Percentiles rank a stretch among this genome's conserved stretches.
Conservation (phyloP, 2,888 invertebrate genomes). For the Himalopsyche kuldschensis region DNA sequence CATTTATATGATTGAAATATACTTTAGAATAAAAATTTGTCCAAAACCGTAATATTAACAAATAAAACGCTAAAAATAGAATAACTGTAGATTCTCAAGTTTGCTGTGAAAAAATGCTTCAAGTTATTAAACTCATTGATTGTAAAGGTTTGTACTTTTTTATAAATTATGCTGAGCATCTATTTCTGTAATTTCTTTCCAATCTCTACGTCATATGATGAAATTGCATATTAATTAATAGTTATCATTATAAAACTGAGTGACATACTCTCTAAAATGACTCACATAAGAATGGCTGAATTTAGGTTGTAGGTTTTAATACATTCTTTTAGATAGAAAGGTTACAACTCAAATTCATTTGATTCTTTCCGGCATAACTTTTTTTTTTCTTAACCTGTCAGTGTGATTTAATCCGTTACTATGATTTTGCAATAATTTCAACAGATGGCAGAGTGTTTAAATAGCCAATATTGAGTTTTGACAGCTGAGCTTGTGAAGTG, state of each 20-base stretch:
- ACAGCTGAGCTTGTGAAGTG: too few species aligned
- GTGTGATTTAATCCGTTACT: too few species aligned
- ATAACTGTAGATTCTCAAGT: background rate
- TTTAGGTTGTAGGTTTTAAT: constrained; percentile 9
- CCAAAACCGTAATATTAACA: background rate
- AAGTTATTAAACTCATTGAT: background rate
- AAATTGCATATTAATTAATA: background rate
- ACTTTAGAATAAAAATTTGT: background rate
- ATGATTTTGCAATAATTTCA: too few species aligned
- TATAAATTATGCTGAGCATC: background rate
- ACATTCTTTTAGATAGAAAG: constrained; percentile 10
- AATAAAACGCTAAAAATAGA: background rate
- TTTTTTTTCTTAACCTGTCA: too few species aligned
- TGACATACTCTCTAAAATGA: background rate
- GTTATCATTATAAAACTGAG: background rate
- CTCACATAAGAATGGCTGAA: background rate
- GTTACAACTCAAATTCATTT: constrained; percentile 1
- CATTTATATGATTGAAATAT: background rate
- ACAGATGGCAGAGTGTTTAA: too few species aligned
- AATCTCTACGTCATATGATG: background rate
- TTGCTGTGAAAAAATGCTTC: background rate
- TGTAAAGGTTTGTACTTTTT: constrained; percentile 1
- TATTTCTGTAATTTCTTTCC: background rate
- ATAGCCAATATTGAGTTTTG: too few species aligned
- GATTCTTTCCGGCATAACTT: background rate